Evolutionary conservation across 2,888 invertebrate genomes (phyloP), one percentile per base, ranked within the genome.

Genomic region (Meiosimyza platycephala): DNA sequence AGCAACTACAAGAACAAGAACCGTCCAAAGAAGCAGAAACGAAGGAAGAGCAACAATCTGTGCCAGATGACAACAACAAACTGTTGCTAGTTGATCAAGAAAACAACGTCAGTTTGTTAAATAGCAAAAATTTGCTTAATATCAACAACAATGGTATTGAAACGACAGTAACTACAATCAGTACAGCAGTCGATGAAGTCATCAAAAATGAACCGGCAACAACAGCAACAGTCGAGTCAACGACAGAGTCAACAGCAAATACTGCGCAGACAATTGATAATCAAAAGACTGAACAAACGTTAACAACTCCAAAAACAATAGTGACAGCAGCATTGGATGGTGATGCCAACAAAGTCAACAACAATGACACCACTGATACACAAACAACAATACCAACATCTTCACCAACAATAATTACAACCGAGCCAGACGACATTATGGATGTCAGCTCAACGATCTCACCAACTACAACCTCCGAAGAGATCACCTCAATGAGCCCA

Each of bases 221-320:
- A 15, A 18, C 51, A 51, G 13, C 50, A 2, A 7, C 18, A 16
- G 13, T 54, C 13, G 54, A 54, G 18, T 54, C 18, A 52, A 57
- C 68, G 57, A 70, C 70, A 74, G 55, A 16, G 65, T 67, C 54
- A 59, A 15, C 28, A 63, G 67, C 64, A 79, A 28, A 28, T 28
- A 28, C 28, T 79, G 76, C 82, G 52, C 47, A 74, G 47, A 80
- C 79, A 79, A 82, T 83, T 81, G 84, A 81, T 81, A 85, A 85
- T 83, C 83, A 85, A 85, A 85, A 86, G 86, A 86, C 84, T 86
- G 85, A 86, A 81, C 57, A 76, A 79, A 81, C 75, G 75, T 78
- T 71, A 85, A 82, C 75, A 82, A 82, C 72, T 78, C 78, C 70
- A 72, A 71, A 69, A 73, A 78, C 74, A 76, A 51, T 22, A 13